Percentiles rank a stretch among this genome's conserved stretches.
These are phyloP conservation scores for Chaetophractus vellerosus DNA, from an alignment of 2,797 vertebrate species.

Conservation along the genomic window DNA sequence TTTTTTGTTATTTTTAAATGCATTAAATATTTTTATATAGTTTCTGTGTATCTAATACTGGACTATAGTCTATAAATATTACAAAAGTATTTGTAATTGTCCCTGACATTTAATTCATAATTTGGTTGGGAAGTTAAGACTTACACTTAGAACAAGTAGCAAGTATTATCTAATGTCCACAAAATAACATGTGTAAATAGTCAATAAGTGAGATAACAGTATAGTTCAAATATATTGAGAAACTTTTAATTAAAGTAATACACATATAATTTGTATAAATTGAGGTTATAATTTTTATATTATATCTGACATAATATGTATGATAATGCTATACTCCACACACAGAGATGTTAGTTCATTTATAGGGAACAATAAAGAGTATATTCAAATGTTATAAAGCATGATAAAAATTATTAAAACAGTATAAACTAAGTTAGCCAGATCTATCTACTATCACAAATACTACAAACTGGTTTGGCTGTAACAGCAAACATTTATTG, in stretches of 20 bases:
- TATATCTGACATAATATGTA: not conserved
- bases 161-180: not conserved
- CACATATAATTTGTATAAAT: not conserved
- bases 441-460: too few species aligned
- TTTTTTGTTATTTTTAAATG: not conserved
- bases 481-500: too few species aligned
- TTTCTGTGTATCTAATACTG: not conserved
- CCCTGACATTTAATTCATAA: not conserved
- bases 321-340: not conserved
- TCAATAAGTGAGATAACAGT: not conserved
- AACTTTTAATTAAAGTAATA: not conserved
- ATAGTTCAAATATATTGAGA: not conserved
- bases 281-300: not conserved
- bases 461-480: too few species aligned
- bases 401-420: not conserved
- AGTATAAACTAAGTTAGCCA: not conserved
- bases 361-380: constrained; percentile 26
- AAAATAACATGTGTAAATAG: not conserved
- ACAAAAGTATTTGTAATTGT: not conserved
- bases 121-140: not conserved
- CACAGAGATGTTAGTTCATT: not conserved
- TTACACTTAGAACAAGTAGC: not conserved
- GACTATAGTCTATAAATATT: not conserved
- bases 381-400: not conserved
- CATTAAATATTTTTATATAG: not conserved